Evolutionary conservation across 2,113 vertebrate genomes (phyloP), one percentile per base, ranked within the genome.

Genomic region (Rana temporaria): DNA sequence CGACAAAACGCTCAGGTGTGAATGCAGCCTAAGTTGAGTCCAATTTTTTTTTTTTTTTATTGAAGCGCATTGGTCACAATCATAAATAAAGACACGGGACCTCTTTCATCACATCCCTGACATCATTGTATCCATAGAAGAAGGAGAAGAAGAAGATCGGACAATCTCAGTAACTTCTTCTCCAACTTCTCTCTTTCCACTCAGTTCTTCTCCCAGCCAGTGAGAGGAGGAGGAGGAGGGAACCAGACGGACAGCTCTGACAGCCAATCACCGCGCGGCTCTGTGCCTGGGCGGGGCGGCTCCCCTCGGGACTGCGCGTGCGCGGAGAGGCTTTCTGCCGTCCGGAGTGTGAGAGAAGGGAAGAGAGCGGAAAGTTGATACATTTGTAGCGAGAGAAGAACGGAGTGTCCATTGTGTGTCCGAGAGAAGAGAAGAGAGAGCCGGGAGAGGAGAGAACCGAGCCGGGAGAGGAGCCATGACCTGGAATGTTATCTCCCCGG

Each of bases 401-500:
- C 2, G 8, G 26, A 38, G 60, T 73, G 69, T 42, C 60, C 60
- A 74, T 82, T 74, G 60, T 82, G 79, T 66, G 2, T n/a, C 16
- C 42, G 42, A 80, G 82, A 79, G 84, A 64, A 42, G 16, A 6
- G 32, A 20, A 59, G 87, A 74, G 87, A 74, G 26, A 30, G 26
- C 26, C 26, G 26, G 26, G 26, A 30, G 26, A 30, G 26, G 3
- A 3, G 26, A 30, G 26, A 30, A 3, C 1, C 1, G 26, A 30
- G 26, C 26, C 42, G 42, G 82, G 82, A 79, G 84, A 64, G 60
- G 16, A 74, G 69, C 84, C 76, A 73, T 74, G 74, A 62, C 11
- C 84, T 80, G 88, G 84, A 42, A 86, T 71, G 84, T 82, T 84
- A 67, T 81, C 82, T 74, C 74, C 84, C 83, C 38, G 88, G 60